phyloP scores from a whole-genome alignment of 2,888 invertebrate species.

The Schizotus pectinicornis region DNA sequence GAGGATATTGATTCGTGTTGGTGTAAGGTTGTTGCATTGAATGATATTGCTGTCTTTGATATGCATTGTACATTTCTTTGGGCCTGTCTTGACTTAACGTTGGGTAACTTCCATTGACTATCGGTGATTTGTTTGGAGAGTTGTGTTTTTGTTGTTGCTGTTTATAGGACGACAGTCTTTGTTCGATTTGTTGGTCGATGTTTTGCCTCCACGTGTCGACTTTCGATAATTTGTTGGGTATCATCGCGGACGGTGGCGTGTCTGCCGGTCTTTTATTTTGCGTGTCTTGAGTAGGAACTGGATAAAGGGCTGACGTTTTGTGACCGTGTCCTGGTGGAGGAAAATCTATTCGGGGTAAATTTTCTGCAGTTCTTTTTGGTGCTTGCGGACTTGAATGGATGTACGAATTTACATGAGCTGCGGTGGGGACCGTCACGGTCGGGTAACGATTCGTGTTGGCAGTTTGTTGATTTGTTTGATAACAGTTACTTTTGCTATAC shows the following conservation, averaged over 20 bases:
- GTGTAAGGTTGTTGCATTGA: conserved; percentile 36
- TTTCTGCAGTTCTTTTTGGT: conserved; percentile 33
- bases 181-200: conserved; percentile 64
- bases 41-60: conserved; percentile 47
- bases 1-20: conserved; percentile 41
- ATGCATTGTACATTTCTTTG: conserved; percentile 41
- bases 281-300: conserved; percentile 34
- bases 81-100: conserved; percentile 37
- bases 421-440: conserved; percentile 36
- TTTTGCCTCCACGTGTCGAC: conserved; percentile 62
- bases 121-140: neutral
- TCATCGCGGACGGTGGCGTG: conserved; percentile 44
- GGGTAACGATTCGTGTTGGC: conserved; percentile 33
- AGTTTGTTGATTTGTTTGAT: neutral
- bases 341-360: conserved; percentile 46
- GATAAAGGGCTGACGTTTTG: conserved; percentile 36
- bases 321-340: conserved; percentile 38
- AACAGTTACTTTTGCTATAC: neutral
- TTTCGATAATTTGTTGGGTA: conserved; percentile 60
- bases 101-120: conserved; percentile 41
- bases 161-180: conserved; percentile 59
- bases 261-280: conserved; percentile 55
- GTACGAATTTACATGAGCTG: conserved; percentile 46
- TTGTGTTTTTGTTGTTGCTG: conserved; percentile 44
- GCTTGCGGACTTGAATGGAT: conserved; percentile 26